phyloP scores from a whole-genome alignment of 2,113 vertebrate species.

The Cyprinodon brontotheroides region DNA sequence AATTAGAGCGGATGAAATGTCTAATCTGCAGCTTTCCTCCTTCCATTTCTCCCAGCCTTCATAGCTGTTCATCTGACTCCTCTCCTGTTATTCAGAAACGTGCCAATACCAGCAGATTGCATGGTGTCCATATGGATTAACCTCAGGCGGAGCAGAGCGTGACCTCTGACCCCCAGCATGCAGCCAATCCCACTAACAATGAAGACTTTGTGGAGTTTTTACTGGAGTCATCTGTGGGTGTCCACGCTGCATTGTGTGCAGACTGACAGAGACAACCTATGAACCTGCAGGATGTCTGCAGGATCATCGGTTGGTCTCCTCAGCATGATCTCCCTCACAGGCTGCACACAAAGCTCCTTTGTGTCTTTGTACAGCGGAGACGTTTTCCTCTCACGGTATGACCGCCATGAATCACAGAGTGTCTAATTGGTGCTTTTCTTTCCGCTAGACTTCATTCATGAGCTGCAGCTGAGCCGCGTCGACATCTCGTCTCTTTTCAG shows the following conservation, averaged over 20 bases:
- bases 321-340: background rate
- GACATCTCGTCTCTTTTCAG: too few relatives aligned
- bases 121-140: background rate
- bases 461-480: too few relatives aligned
- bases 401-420: background rate
- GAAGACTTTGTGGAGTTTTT: background rate
- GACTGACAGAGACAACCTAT: background rate
- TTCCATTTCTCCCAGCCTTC: background rate
- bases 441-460: too few relatives aligned
- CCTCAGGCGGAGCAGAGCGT: background rate
- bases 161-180: slow-evolving; percentile 29
- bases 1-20: background rate
- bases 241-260: background rate
- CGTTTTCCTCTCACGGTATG: background rate
- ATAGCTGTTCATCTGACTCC: background rate
- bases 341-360: background rate
- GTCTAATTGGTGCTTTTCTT: background rate
- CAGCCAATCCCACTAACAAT: background rate
- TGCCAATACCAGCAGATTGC: background rate
- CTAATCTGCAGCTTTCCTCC: background rate
- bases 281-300: slow-evolving; percentile 10
- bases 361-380: background rate
- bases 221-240: background rate
- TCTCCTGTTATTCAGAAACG: background rate
- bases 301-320: background rate